A percentile compares a stretch with the other conserved stretches of the same genome.
Conservation (phyloP, 2,797 vertebrate species). For the Myotis myotis region DNA sequence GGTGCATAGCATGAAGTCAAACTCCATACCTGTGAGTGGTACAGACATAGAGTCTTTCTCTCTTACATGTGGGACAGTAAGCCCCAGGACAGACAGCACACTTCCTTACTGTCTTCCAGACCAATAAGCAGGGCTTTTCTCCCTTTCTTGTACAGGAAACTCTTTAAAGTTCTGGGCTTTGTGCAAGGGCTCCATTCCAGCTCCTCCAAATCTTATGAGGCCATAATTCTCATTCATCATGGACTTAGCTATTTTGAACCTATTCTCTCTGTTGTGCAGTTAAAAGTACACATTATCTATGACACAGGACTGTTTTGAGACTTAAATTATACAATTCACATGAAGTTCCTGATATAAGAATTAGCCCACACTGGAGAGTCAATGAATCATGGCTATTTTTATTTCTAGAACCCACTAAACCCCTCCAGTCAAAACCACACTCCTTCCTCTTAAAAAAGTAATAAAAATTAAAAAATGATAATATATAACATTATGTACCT, state of each 20-base stretch:
- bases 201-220: neutral
- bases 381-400: neutral
- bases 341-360: conserved; percentile 15
- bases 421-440: neutral
- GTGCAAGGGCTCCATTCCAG: neutral
- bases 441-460: neutral
- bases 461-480: conserved; percentile 35
- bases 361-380: neutral
- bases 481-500: neutral
- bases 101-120: neutral
- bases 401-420: conserved; percentile 7
- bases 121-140: neutral
- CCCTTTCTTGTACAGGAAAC: neutral
- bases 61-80: neutral
- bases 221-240: neutral
- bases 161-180: neutral
- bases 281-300: neutral
- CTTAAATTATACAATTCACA: conserved; percentile 20
- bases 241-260: neutral
- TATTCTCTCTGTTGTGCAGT: neutral
- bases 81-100: neutral
- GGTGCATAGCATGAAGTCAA: neutral
- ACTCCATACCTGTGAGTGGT: neutral
- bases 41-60: neutral
- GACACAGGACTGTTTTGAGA: neutral